Conservation (phyloP, 2,113 vertebrate species). For the Rhinopomastus cyanomelas region DNA sequence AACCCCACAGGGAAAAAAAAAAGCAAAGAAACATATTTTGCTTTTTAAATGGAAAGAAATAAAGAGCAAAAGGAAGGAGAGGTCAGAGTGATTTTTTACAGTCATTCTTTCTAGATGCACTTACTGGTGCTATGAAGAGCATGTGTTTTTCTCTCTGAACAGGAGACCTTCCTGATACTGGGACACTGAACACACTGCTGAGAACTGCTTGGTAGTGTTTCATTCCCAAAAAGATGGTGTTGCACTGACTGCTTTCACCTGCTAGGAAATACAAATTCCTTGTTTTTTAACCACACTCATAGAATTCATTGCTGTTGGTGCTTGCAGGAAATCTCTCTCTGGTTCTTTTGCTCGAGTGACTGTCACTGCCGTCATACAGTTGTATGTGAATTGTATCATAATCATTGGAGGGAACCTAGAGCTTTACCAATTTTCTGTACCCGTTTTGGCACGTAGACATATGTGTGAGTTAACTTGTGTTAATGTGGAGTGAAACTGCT, state of each 20-base stretch:
- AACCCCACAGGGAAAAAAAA: not conserved
- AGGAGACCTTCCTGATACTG: not conserved
- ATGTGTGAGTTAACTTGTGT: not conserved
- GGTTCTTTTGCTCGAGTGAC: not conserved
- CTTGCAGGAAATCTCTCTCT: not conserved
- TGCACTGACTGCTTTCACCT: not conserved
- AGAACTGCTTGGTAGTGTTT: not conserved
- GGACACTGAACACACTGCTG: not conserved
- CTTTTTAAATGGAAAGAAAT: not conserved
- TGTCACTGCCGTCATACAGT: not conserved
- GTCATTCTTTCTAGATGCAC: not conserved
- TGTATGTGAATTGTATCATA: not conserved
- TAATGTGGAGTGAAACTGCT: not conserved
- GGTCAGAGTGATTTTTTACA: not conserved
- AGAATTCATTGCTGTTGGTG: not conserved
- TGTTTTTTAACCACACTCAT: not conserved
- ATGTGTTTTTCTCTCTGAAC: not conserved
- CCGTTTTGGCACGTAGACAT: accelerated
- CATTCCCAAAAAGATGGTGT: not conserved
- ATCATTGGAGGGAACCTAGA: not conserved
- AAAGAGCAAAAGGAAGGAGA: not conserved
- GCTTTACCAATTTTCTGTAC: not conserved
- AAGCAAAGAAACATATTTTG: not conserved
- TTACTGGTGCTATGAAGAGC: not conserved
- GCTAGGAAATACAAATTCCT: not conserved